A percentile compares a stretch with the other conserved stretches of the same genome.
Evolutionary conservation across 2,888 invertebrate genomes (phyloP).

Genomic region (Tholera decimalis): DNA sequence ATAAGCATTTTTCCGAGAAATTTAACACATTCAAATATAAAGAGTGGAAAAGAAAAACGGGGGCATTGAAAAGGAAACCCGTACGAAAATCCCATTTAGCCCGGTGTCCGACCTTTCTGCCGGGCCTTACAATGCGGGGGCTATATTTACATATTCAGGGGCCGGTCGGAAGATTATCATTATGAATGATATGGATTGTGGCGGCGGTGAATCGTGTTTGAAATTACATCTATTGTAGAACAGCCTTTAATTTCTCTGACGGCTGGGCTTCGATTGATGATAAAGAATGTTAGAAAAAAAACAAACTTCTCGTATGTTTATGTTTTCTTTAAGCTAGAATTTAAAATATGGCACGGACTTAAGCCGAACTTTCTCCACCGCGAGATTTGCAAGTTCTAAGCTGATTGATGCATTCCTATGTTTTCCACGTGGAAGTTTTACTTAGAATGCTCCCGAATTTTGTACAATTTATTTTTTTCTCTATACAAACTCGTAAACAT

Average conservation of each 20-base stretch:
- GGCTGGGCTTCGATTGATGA: constrained; percentile 11
- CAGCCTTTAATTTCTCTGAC: constrained; percentile 52
- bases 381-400: constrained; percentile 33
- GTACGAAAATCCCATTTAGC: constrained; percentile 83
- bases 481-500: constrained; percentile 40
- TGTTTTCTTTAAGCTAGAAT: background rate
- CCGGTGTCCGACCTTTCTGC: constrained; percentile 82
- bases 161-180: constrained; percentile 83
- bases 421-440: constrained; percentile 50
- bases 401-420: constrained; percentile 40
- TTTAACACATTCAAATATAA: constrained; percentile 85
- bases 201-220: constrained; percentile 75
- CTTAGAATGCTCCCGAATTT: constrained; percentile 17
- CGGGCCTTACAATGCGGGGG: constrained; percentile 73
- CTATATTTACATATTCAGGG: constrained; percentile 81
- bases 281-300: constrained; percentile 12
- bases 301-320: constrained; percentile 11
- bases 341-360: background rate
- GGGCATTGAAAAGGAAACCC: constrained; percentile 79
- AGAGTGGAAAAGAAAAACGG: constrained; percentile 64
- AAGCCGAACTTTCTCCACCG: background rate
- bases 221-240: constrained; percentile 76
- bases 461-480: constrained; percentile 22
- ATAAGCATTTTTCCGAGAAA: constrained; percentile 87
- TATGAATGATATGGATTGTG: constrained; percentile 77